Percentiles rank a stretch among this genome's conserved stretches.
Conservation (phyloP, 1,140 invertebrate genomes). For the Agraylea sexmaculata region DNA sequence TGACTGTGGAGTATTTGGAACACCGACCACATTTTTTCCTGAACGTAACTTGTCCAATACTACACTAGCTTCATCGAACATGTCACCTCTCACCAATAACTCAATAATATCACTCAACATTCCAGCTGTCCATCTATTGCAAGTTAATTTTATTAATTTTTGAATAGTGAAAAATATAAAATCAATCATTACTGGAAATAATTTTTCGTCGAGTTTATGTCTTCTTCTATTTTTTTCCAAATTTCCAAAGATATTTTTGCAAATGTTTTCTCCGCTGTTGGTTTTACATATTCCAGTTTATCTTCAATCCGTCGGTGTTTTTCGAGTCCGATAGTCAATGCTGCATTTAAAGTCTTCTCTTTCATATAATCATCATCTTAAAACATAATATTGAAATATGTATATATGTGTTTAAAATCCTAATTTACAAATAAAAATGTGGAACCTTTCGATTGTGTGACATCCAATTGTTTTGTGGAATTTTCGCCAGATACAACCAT, state of each 20-base stretch:
- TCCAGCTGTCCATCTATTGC: conserved; percentile 15
- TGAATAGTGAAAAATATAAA: conserved; percentile 6
- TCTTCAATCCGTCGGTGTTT: conserved; percentile 1
- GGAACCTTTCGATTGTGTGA: background rate
- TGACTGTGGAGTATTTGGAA: conserved; percentile 15
- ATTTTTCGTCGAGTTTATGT: background rate
- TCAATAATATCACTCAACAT: conserved; percentile 16
- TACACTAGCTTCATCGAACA: conserved; percentile 8
- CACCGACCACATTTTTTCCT: conserved; percentile 6
- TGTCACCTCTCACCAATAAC: conserved; percentile 5
- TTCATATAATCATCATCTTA: background rate
- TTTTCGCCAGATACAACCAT: background rate
- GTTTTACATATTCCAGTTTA: conserved; percentile 7
- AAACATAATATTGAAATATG: conserved; percentile 1
- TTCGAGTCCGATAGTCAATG: conserved; percentile 4
- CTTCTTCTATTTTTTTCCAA: conserved; percentile 14
- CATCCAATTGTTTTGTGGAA: background rate
- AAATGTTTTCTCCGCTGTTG: conserved; percentile 13
- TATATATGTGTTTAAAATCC: background rate
- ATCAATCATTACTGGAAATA: background rate
- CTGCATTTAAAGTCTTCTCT: conserved; percentile 7
- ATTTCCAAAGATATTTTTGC: conserved; percentile 17
- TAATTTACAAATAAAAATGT: background rate
- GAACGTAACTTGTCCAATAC: conserved; percentile 8
- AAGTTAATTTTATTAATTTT: conserved; percentile 1